Conservation (phyloP, 2,797 vertebrate species). For the Spinus olivaceus region DNA sequence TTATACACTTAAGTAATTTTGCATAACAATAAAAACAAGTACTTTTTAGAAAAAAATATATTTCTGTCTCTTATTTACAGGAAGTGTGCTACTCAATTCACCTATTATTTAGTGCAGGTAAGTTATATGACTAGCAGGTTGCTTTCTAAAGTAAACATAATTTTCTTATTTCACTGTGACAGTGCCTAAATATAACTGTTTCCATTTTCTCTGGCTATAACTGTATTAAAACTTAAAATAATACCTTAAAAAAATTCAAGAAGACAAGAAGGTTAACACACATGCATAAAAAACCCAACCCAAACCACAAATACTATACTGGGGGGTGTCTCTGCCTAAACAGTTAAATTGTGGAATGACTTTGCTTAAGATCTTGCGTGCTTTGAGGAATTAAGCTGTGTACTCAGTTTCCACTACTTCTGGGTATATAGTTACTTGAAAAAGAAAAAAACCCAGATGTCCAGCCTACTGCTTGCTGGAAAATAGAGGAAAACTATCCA, state of each 20-base stretch:
- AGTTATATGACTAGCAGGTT: neutral
- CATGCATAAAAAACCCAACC: neutral
- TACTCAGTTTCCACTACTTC: constrained; percentile 56
- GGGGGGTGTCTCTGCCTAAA: neutral
- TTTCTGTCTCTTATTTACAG: constrained; percentile 9
- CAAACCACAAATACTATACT: neutral
- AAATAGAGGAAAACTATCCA: constrained; percentile 52
- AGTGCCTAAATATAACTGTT: neutral
- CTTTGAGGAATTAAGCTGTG: constrained; percentile 15
- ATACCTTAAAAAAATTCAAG: neutral
- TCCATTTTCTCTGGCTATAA: neutral
- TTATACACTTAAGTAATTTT: constrained; percentile 71
- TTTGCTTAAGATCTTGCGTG: constrained; percentile 9
- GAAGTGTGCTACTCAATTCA: neutral
- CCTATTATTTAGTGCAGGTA: constrained; percentile 1
- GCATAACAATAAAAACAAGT: constrained; percentile 66
- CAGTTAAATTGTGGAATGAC: constrained; percentile 27
- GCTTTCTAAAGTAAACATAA: neutral
- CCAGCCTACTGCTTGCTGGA: constrained; percentile 55
- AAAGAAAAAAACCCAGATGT: constrained; percentile 55
- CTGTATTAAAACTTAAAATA: neutral
- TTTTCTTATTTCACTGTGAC: neutral
- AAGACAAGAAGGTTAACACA: neutral
- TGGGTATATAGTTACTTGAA: constrained; percentile 57
- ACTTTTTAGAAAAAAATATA: constrained; percentile 40